phyloP scores from a whole-genome alignment of 2,797 vertebrate species.

The Helostoma temminkii region DNA sequence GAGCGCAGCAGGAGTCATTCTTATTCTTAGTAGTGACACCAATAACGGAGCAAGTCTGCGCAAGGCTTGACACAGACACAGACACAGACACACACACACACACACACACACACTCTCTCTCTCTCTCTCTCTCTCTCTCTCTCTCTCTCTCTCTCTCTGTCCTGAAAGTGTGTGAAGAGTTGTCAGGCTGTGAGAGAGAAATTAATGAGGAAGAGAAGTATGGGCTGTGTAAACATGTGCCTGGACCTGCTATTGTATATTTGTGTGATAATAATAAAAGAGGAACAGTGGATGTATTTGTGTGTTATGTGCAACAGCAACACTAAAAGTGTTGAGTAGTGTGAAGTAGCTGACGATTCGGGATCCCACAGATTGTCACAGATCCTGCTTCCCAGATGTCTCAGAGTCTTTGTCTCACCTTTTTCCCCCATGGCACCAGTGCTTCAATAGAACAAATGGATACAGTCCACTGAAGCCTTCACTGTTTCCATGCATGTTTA shows the following conservation, averaged over 20 bases:
- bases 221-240: neutral
- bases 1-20: constrained; percentile 63
- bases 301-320: constrained; percentile 12
- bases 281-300: constrained; percentile 20
- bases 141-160: too few species aligned
- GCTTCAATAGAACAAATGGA: constrained; percentile 21
- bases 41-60: constrained; percentile 41
- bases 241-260: constrained; percentile 2
- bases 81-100: constrained; percentile 22
- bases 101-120: too few species aligned
- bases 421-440: constrained; percentile 2
- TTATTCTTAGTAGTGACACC: constrained; percentile 64
- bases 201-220: constrained; percentile 31
- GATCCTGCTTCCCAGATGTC: constrained; percentile 50
- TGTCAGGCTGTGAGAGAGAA: constrained; percentile 32
- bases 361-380: constrained; percentile 54
- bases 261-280: constrained; percentile 12
- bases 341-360: constrained; percentile 54
- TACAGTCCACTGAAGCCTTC: constrained; percentile 37
- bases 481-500: constrained; percentile 65
- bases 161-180: constrained; percentile 50
- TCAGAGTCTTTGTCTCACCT: constrained; percentile 37
- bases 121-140: too few species aligned
- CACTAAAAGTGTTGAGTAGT: constrained; percentile 51
- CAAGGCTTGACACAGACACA: constrained; percentile 47